These are phyloP conservation scores for Stratiolaelaps scimitus DNA, from an alignment of 1,140 invertebrate genomes.

Conservation along the genomic window DNA sequence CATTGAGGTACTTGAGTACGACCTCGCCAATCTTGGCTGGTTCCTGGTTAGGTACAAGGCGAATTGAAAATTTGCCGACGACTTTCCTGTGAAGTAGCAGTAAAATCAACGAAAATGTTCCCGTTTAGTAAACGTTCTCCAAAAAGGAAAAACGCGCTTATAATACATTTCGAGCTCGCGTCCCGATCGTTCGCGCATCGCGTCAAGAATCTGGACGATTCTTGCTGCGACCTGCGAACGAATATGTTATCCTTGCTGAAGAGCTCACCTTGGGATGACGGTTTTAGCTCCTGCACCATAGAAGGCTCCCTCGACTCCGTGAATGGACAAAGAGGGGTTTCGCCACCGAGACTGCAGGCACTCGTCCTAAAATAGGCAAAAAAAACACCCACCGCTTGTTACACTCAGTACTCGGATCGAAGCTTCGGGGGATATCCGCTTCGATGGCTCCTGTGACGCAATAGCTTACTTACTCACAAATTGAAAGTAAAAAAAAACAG, in stretches of 20 bases:
- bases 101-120: neutral
- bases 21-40: slow-evolving; percentile 59
- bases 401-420: slow-evolving; percentile 14
- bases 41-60: slow-evolving; percentile 80
- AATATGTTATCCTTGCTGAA: too few relatives aligned
- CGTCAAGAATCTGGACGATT: neutral
- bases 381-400: slow-evolving; percentile 21
- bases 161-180: neutral
- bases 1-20: slow-evolving; percentile 58
- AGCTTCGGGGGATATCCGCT: too few relatives aligned
- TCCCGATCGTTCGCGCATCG: neutral
- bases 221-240: too few relatives aligned
- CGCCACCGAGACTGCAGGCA: slow-evolving; percentile 26
- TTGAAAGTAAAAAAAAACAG: too few relatives aligned
- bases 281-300: slow-evolving; percentile 81
- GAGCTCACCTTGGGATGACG: slow-evolving; percentile 58
- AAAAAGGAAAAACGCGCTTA: neutral
- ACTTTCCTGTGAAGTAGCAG: slow-evolving; percentile 53
- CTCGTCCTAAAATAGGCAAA: slow-evolving; percentile 18
- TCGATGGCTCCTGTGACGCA: too few relatives aligned
- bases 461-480: too few relatives aligned
- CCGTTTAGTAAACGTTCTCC: neutral
- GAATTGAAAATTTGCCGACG: slow-evolving; percentile 87
- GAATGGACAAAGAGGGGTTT: slow-evolving; percentile 31
- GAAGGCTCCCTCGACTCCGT: slow-evolving; percentile 75